Percentiles rank a stretch among this genome's conserved stretches.
These are phyloP conservation scores for Mongoloraphidia duomilia DNA, from an alignment of 2,888 invertebrate genomes.

Conservation along the genomic window DNA sequence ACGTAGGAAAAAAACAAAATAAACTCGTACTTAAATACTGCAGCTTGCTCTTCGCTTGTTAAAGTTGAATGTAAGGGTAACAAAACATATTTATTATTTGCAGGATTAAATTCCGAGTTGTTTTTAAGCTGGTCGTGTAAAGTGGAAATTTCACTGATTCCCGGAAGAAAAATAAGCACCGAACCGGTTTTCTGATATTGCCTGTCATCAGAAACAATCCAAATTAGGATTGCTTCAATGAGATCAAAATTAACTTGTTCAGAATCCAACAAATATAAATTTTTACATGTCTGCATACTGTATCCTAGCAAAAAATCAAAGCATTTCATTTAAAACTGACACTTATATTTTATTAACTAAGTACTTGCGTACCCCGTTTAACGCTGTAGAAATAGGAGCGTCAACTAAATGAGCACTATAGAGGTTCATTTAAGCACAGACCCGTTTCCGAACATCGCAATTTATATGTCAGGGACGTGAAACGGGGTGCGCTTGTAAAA, in stretches of 20 bases:
- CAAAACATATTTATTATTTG: conserved; percentile 49
- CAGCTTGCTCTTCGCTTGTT: conserved; percentile 68
- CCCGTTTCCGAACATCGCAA: too few species aligned
- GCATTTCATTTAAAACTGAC: not conserved
- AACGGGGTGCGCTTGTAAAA: too few species aligned
- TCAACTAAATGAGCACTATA: too few species aligned
- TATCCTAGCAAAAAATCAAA: conserved; percentile 28
- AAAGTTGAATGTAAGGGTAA: conserved; percentile 79
- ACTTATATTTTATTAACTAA: too few species aligned
- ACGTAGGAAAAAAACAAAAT: not conserved
- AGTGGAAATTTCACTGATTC: conserved; percentile 61
- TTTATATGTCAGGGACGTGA: too few species aligned
- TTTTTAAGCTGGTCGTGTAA: conserved; percentile 53
- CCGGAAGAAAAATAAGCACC: conserved; percentile 68
- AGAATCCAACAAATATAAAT: conserved; percentile 59
- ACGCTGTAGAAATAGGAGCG: too few species aligned
- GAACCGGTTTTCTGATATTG: conserved; percentile 53
- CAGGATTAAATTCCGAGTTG: conserved; percentile 46
- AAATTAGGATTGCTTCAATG: conserved; percentile 53
- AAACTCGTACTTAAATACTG: conserved; percentile 42
- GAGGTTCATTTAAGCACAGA: too few species aligned
- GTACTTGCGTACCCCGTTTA: too few species aligned
- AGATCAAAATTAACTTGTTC: conserved; percentile 66
- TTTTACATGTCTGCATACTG: conserved; percentile 50
- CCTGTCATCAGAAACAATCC: conserved; percentile 57